Percentiles rank a stretch among this genome's conserved stretches.
Evolutionary conservation across 1,140 invertebrate genomes (phyloP).

Genomic region (Orchesella cincta): DNA sequence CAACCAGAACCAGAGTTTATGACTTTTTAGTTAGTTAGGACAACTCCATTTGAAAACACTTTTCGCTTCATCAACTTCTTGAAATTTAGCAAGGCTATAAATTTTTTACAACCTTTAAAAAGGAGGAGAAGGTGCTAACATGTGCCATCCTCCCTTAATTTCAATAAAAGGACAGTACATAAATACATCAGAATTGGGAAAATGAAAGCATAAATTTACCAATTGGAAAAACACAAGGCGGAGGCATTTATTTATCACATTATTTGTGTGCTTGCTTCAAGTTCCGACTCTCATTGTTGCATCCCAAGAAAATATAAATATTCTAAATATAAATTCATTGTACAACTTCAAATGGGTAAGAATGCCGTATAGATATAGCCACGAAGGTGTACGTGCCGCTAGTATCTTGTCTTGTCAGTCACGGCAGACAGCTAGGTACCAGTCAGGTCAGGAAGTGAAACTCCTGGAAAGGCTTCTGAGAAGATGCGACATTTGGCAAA

Average conservation of each 20-base stretch:
- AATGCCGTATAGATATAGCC: background rate
- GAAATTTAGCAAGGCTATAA: slow-evolving; percentile 12
- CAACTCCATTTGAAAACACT: too few relatives aligned
- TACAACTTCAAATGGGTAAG: background rate
- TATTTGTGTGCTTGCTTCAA: background rate
- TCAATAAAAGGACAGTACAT: background rate
- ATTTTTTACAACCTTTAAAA: background rate
- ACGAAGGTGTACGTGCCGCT: too few relatives aligned
- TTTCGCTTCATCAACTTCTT: background rate
- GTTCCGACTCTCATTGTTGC: background rate
- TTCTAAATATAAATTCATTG: background rate
- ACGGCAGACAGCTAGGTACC: background rate
- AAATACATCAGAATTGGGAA: background rate
- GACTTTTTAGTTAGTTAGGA: too few relatives aligned
- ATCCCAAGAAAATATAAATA: background rate
- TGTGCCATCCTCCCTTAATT: background rate
- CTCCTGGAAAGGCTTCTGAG: background rate
- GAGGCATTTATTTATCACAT: background rate
- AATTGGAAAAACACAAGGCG: background rate
- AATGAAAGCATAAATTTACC: background rate
- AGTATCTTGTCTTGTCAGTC: too few relatives aligned
- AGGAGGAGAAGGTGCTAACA: background rate
- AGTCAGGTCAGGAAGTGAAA: background rate
- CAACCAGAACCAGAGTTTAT: too few relatives aligned
- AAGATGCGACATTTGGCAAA: background rate